A percentile compares a stretch with the other conserved stretches of the same genome.
phyloP scores from a whole-genome alignment of 2,113 vertebrate species.

The Prietella phreatophila region DNA sequence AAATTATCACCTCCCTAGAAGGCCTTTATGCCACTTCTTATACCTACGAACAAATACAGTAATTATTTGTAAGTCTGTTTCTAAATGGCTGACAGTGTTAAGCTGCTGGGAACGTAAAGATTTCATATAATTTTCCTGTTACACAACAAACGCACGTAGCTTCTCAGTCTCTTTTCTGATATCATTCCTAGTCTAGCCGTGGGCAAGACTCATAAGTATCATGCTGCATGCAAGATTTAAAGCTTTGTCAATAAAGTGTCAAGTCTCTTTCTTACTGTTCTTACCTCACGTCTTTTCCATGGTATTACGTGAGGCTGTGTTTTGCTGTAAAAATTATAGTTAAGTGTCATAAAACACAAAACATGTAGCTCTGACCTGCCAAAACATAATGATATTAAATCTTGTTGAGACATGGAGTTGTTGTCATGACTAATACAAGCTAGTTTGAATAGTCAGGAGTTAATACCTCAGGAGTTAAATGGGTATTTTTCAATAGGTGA shows the following conservation, averaged over 20 bases:
- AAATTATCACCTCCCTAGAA: neutral
- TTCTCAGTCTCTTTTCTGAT: neutral
- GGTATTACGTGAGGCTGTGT: conserved; percentile 39
- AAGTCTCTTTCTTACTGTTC: neutral
- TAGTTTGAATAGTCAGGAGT: conserved; percentile 47
- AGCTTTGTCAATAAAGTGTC: neutral
- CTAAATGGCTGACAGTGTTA: conserved; percentile 2
- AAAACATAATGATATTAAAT: conserved; percentile 35
- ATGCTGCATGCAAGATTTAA: neutral
- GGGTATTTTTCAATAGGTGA: conserved; percentile 24
- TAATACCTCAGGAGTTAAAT: conserved; percentile 47
- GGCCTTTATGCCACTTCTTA: neutral
- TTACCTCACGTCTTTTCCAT: neutral
- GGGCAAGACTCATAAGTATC: neutral
- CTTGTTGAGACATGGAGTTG: conserved; percentile 42
- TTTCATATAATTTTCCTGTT: conserved; percentile 6
- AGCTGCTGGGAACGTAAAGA: neutral
- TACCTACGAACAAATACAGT: neutral
- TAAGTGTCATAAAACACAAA: conserved; percentile 52
- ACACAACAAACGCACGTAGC: neutral
- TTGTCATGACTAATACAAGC: conserved; percentile 45
- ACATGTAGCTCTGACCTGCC: neutral
- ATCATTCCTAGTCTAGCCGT: neutral
- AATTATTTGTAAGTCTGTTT: conserved; percentile 2
- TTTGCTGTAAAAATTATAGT: conserved; percentile 48